These are phyloP conservation scores for Subanguina moxae DNA, from an alignment of 1,140 invertebrate genomes.

Conservation along the genomic window DNA sequence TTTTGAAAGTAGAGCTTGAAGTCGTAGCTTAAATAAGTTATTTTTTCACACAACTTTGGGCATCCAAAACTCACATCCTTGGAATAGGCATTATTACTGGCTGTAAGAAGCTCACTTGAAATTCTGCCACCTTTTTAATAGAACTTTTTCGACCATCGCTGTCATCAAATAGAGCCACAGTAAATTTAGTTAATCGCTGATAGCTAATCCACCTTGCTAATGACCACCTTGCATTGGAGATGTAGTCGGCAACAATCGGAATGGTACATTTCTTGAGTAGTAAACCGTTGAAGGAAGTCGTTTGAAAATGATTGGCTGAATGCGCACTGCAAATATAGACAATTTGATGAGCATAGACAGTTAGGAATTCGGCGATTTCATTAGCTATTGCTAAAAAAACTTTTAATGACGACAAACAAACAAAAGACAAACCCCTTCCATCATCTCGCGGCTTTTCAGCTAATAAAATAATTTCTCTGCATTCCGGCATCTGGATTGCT, in stretches of 20 bases:
- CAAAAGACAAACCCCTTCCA: no score
- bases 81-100: background rate
- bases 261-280: background rate
- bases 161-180: background rate
- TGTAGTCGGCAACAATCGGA: background rate
- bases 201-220: slow-evolving; percentile 1
- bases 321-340: background rate
- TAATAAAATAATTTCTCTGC: no score
- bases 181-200: background rate
- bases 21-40: background rate
- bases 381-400: no score
- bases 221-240: background rate
- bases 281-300: background rate
- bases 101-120: background rate
- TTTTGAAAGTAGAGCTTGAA: background rate
- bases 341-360: background rate
- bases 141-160: background rate
- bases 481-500: no score
- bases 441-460: no score
- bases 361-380: no score
- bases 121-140: background rate
- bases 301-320: background rate
- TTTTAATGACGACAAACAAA: no score
- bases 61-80: background rate
- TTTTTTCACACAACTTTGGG: no score